Percentiles rank a stretch among this genome's conserved stretches.
These are phyloP conservation scores for Origma solitaria DNA, from an alignment of 2,113 vertebrate genomes.

Conservation along the genomic window DNA sequence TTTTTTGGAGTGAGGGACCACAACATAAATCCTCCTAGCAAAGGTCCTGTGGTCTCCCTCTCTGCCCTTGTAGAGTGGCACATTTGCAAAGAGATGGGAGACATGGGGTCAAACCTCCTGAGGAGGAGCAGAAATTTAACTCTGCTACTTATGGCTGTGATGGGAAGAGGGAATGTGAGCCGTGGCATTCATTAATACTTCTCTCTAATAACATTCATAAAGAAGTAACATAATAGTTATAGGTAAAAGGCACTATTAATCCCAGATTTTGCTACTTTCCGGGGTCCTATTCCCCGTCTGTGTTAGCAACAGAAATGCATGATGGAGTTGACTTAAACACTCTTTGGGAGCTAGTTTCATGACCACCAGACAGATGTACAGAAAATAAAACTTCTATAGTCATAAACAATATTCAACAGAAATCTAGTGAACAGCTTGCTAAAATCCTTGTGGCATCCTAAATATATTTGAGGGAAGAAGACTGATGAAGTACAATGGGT, in stretches of 20 bases:
- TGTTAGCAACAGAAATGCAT: neutral
- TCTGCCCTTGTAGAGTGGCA: neutral
- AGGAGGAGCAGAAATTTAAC: neutral
- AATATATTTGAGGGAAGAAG: neutral
- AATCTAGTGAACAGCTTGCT: neutral
- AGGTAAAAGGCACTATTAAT: neutral
- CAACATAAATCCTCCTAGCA: neutral
- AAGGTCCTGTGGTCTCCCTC: neutral
- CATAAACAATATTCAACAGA: neutral
- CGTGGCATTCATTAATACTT: neutral
- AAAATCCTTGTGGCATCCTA: neutral
- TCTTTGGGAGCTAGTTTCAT: neutral
- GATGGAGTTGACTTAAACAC: neutral
- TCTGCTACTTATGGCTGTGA: neutral
- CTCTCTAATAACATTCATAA: neutral
- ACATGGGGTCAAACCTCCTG: fast-evolving
- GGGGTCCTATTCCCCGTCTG: neutral
- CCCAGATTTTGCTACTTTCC: neutral
- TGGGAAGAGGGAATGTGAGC: neutral
- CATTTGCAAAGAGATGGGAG: neutral
- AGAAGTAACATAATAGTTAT: neutral
- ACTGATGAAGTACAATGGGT: neutral
- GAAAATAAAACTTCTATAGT: neutral
- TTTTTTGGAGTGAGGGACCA: neutral
- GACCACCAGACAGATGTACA: neutral